These are phyloP conservation scores for Chlorops oryzae DNA, from an alignment of 1,140 invertebrate genomes.

Conservation along the genomic window DNA sequence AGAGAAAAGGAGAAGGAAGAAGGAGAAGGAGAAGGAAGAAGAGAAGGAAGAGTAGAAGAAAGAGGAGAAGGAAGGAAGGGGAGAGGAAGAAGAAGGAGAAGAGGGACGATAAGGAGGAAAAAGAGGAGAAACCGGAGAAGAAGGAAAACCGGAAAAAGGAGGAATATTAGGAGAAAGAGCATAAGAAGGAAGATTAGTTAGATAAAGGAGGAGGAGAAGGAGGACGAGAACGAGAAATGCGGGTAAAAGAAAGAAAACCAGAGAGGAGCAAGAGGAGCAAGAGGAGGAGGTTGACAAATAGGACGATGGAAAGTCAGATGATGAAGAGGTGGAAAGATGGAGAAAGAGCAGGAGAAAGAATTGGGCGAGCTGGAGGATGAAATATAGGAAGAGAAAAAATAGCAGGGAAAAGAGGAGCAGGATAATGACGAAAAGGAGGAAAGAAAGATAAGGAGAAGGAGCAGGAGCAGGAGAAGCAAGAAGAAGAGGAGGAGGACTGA, in stretches of 20 bases:
- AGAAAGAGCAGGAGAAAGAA: background rate
- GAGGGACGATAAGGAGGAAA: background rate
- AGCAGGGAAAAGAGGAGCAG: background rate
- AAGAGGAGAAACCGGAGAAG: background rate
- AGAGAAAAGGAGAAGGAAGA: background rate
- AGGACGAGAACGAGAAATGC: background rate
- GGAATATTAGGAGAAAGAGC: too few relatives aligned
- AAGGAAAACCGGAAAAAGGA: background rate
- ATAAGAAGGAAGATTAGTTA: too few relatives aligned
- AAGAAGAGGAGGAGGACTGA: background rate
- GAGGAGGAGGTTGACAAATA: background rate
- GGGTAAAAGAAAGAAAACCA: background rate
- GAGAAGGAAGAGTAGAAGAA: background rate
- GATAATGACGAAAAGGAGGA: background rate
- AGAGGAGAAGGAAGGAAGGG: too few relatives aligned
- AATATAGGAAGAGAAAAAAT: background rate
- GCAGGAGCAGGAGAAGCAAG: background rate
- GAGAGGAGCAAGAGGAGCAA: background rate
- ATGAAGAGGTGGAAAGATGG: background rate
- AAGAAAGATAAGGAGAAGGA: background rate
- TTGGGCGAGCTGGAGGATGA: too few relatives aligned
- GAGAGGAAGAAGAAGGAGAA: background rate
- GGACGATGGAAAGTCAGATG: background rate
- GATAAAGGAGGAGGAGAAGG: background rate
- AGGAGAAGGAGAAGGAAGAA: background rate